Evolutionary conservation across 1,140 invertebrate genomes (phyloP).

Genomic region (Platorchestia sp.): DNA sequence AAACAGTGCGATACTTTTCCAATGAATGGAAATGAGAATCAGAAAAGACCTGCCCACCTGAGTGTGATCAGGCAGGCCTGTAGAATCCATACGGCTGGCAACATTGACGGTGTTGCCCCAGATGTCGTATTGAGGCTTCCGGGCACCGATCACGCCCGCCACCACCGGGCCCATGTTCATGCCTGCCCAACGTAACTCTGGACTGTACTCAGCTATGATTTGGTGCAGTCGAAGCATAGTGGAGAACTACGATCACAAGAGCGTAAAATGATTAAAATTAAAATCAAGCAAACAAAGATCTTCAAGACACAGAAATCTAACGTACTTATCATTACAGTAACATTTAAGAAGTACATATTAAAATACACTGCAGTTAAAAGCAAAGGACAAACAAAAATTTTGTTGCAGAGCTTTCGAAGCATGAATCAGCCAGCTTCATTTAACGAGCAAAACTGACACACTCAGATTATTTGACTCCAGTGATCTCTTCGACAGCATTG

Average conservation of each 20-base stretch:
- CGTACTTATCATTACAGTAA: background rate
- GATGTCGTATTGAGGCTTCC: constrained; percentile 96
- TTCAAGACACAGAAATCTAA: background rate
- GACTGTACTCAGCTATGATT: background rate
- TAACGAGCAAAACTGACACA: too few species aligned
- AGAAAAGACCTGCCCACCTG: constrained; percentile 73
- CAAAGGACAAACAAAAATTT: too few species aligned
- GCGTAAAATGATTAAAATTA: background rate
- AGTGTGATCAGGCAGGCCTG: constrained; percentile 85
- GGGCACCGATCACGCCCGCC: constrained; percentile 92
- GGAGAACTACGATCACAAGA: background rate
- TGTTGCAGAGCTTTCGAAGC: too few species aligned
- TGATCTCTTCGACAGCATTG: too few species aligned
- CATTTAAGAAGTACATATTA: too few species aligned
- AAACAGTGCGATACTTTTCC: background rate
- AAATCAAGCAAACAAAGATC: constrained; percentile 15
- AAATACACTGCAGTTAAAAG: too few species aligned
- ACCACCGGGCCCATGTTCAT: constrained; percentile 93
- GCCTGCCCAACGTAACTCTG: constrained; percentile 73
- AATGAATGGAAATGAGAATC: background rate
- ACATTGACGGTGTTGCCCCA: constrained; percentile 97
- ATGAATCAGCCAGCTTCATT: too few species aligned
- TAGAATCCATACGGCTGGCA: constrained; percentile 90
- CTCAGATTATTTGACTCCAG: too few species aligned
- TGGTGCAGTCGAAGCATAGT: background rate